Conservation (phyloP, 2,888 invertebrate genomes). For the Epistrophe grossulariae region DNA sequence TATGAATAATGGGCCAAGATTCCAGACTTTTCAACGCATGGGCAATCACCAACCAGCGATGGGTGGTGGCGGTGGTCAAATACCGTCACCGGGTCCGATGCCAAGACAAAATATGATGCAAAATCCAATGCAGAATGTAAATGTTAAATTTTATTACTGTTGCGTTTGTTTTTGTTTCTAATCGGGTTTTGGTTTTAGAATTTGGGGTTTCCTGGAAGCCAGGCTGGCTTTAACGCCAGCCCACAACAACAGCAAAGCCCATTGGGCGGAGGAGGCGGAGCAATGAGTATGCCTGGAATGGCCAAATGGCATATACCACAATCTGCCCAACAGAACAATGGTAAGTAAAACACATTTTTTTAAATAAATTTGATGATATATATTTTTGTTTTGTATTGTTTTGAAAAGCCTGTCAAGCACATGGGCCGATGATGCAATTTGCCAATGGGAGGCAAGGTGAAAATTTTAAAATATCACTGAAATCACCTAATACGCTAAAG, state of each 20-base stretch:
- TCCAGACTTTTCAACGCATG: constrained; percentile 83
- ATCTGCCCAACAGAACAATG: constrained; percentile 84
- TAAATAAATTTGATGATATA: neutral
- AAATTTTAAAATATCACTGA: constrained; percentile 84
- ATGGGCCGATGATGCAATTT: constrained; percentile 83
- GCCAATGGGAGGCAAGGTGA: constrained; percentile 83
- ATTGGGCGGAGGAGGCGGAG: constrained; percentile 81
- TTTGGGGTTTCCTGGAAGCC: constrained; percentile 84
- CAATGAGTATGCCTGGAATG: constrained; percentile 81
- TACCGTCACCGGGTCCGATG: constrained; percentile 81
- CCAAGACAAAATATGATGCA: constrained; percentile 82
- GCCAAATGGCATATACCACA: constrained; percentile 91
- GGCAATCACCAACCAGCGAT: constrained; percentile 86
- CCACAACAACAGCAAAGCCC: constrained; percentile 81
- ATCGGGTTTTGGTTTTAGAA: constrained; percentile 77
- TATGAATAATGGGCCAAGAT: constrained; percentile 83
- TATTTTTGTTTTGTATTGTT: neutral
- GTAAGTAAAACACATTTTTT: constrained; percentile 79
- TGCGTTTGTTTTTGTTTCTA: constrained; percentile 33
- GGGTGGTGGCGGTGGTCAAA: constrained; percentile 79
- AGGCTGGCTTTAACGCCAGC: constrained; percentile 84
- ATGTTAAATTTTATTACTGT: constrained; percentile 76
- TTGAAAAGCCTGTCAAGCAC: constrained; percentile 81
- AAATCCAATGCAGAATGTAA: constrained; percentile 84
- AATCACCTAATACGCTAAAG: constrained; percentile 83